These are phyloP conservation scores for Listronotus bonariensis DNA, from an alignment of 1,140 invertebrate genomes.

Conservation along the genomic window DNA sequence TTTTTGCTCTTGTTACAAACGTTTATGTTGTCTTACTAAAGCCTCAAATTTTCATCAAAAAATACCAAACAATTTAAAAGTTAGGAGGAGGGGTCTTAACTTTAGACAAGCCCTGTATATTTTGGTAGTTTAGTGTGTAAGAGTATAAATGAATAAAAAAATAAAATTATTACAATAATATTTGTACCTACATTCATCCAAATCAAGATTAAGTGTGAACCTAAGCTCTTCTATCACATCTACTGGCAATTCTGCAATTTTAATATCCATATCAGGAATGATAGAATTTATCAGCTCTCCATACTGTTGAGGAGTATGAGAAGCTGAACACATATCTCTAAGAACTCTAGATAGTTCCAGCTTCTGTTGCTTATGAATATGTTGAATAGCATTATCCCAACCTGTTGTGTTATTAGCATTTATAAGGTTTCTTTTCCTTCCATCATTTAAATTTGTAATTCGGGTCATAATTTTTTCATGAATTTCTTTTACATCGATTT, in stretches of 20 bases:
- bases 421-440: constrained; percentile 47
- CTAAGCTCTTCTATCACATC: constrained; percentile 47
- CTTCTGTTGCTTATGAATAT: constrained; percentile 47
- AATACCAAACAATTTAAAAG: too few species aligned
- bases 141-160: too few species aligned
- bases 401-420: constrained; percentile 37
- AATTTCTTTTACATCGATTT: constrained; percentile 30
- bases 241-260: constrained; percentile 47
- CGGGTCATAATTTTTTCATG: constrained; percentile 49
- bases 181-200: constrained; percentile 27
- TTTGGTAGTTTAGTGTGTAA: too few species aligned
- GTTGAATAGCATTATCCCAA: constrained; percentile 46
- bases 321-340: constrained; percentile 41
- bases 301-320: constrained; percentile 22
- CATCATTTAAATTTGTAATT: constrained; percentile 46
- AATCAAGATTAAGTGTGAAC: constrained; percentile 40
- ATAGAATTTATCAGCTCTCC: constrained; percentile 44
- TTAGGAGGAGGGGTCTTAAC: too few species aligned
- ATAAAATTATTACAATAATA: too few species aligned
- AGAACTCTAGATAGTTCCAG: constrained; percentile 47
- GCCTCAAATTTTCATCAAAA: too few species aligned
- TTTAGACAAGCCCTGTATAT: too few species aligned
- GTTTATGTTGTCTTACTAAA: too few species aligned
- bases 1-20: too few species aligned
- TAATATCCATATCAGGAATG: constrained; percentile 50